Conservation (phyloP, 2,888 invertebrate genomes). For the Gymnoscelis rufifasciata region DNA sequence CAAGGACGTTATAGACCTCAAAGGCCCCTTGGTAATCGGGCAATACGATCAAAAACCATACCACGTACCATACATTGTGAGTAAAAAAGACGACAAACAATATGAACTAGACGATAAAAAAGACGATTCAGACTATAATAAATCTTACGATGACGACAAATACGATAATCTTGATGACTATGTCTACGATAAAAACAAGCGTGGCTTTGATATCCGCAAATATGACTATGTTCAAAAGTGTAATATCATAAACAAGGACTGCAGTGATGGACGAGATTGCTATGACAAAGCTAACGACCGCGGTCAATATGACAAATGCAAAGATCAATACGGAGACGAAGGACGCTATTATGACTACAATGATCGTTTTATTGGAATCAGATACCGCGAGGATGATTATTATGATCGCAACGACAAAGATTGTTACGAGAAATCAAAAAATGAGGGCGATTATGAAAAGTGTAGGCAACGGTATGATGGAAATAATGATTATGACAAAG, state of each 20-base stretch:
- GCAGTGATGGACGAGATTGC: slow-evolving; percentile 15
- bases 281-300: slow-evolving; percentile 14
- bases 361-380: slow-evolving; percentile 2
- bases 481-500: slow-evolving; percentile 7
- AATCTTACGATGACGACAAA: neutral
- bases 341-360: slow-evolving; percentile 12
- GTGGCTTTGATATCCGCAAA: slow-evolving; percentile 1
- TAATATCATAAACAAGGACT: slow-evolving; percentile 10
- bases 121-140: slow-evolving; percentile 4
- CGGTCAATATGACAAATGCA: slow-evolving; percentile 10
- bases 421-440: neutral
- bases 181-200: neutral
- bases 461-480: neutral
- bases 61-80: neutral
- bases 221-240: slow-evolving; percentile 13
- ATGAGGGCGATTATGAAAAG: slow-evolving; percentile 1
- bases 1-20: neutral
- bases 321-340: slow-evolving; percentile 12
- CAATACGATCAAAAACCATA: neutral
- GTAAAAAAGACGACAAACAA: neutral
- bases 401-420: slow-evolving; percentile 5
- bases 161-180: neutral
- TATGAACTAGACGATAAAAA: neutral
- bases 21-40: no score
- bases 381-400: neutral